Base-by-base conservation (phyloP, 2,113 vertebrate genomes). In the Megaleporinus macrocephalus region DNA sequence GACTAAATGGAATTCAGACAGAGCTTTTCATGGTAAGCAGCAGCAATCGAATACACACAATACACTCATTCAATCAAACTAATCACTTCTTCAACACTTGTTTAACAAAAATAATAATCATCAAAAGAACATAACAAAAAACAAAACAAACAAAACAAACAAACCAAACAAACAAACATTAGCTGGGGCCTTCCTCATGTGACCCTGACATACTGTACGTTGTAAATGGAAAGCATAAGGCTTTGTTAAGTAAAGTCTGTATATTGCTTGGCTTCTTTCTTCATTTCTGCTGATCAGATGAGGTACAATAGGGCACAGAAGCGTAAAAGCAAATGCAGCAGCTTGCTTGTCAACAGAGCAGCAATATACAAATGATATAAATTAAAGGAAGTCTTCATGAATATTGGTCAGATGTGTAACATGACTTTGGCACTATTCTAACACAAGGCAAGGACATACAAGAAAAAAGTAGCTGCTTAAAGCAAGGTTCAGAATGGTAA, bases 21-120 rank as follows among this genome's bases (percentile, higher is more conserved):
- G 76, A 88, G 83, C 80, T 88, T 91, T 78, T 81, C 80, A 68
- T 75, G 87, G 73, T 82, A 83, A 91, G 89, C 90, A 92, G 89
- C 84, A 89, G 65, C 33, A 76, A 83, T 71, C 72, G 66, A 89
- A 80, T 51, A 85, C 41, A 44, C 41, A 44, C 87, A 33, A 86
- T 85, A 49, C 47, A 86, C 80, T 53, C 16, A 73, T 27, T 73
- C 26, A 65, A 61, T 80, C 79, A 82, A 82, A 61, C 41, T 15
- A 82, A 49, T 57, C 72, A 81, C 59, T 73, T 80, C 80, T 85
- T 88, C 72, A 85, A 83, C 83, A 89, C 75, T 55, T 55, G 82
- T 68, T 29, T 65, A 59, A 73, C 68, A 83, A 36, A 29, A 88
- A 80, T 55, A 83, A 36, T 41, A 88, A 80, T 55, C 4, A 82